Evolutionary conservation across 2,888 invertebrate species (phyloP).

Genomic region (Furcula furcula): DNA sequence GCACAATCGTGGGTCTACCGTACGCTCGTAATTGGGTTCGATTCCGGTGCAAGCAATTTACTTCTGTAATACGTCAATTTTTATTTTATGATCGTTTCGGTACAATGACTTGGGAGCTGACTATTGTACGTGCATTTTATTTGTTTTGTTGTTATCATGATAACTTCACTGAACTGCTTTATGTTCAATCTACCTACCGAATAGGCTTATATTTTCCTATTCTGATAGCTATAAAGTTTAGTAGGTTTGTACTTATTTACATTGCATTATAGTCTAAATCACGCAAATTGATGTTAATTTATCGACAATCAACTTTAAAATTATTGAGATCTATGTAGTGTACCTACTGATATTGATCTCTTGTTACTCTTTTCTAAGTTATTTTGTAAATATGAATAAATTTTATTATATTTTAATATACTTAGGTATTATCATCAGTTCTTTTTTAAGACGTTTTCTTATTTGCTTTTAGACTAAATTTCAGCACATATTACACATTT

Average conservation of each 20-base stretch:
- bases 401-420: too few species aligned
- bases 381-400: too few species aligned
- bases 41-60: conserved; percentile 58
- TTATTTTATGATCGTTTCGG: conserved; percentile 30
- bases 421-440: too few species aligned
- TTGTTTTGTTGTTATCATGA: not conserved
- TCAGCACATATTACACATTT: not conserved
- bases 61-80: conserved; percentile 45
- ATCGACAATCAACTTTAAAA: too few species aligned
- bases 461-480: not conserved
- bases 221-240: too few species aligned
- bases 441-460: too few species aligned
- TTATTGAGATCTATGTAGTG: too few species aligned
- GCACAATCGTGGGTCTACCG: conserved; percentile 36
- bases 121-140: conserved; percentile 13
- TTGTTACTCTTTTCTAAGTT: too few species aligned
- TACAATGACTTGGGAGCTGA: conserved; percentile 23
- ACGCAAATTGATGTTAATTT: too few species aligned
- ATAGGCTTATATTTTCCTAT: not conserved
- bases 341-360: too few species aligned
- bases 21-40: conserved; percentile 59
- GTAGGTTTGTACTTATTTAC: not conserved
- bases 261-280: not conserved
- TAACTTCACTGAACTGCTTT: not conserved
- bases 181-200: not conserved